These are phyloP conservation scores for Ephydatia muelleri DNA, from an alignment of 37 sponge, comb jelly and placozoan species.

Conservation along the genomic window DNA sequence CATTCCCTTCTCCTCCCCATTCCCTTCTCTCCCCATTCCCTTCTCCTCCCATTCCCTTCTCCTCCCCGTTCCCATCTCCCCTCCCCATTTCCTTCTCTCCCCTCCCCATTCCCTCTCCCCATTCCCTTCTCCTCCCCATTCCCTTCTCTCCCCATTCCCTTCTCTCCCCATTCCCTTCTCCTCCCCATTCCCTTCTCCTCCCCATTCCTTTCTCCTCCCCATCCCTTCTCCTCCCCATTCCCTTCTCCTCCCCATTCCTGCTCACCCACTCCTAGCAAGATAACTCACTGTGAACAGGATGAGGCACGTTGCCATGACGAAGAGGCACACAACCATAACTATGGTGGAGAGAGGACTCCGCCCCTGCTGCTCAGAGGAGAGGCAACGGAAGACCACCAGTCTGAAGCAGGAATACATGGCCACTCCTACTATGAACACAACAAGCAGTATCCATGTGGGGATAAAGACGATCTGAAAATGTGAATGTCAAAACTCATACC, in stretches of 20 bases:
- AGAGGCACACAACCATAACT: conserved; percentile 17
- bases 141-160: background rate
- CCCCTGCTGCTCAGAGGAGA: conserved; percentile 15
- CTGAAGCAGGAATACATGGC: conserved; percentile 19
- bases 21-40: background rate
- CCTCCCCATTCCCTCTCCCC: background rate
- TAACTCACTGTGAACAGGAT: conserved; percentile 51
- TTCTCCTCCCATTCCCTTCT: no score
- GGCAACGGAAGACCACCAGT: background rate
- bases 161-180: background rate
- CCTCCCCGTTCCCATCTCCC: background rate
- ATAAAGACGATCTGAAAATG: conserved; percentile 55
- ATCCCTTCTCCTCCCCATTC: background rate
- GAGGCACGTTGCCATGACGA: conserved; percentile 9
- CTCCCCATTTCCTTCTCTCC: background rate
- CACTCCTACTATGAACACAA: conserved; percentile 8
- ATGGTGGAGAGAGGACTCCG: conserved; percentile 7
- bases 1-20: background rate
- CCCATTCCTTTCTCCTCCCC: background rate
- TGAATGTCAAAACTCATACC: background rate
- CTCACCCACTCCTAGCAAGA: background rate
- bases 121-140: background rate
- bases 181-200: background rate
- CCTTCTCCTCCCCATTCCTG: background rate
- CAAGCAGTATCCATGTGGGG: conserved; percentile 53